Evolutionary conservation across 2,113 vertebrate species (phyloP).

Genomic region (Empidonax alnorum): DNA sequence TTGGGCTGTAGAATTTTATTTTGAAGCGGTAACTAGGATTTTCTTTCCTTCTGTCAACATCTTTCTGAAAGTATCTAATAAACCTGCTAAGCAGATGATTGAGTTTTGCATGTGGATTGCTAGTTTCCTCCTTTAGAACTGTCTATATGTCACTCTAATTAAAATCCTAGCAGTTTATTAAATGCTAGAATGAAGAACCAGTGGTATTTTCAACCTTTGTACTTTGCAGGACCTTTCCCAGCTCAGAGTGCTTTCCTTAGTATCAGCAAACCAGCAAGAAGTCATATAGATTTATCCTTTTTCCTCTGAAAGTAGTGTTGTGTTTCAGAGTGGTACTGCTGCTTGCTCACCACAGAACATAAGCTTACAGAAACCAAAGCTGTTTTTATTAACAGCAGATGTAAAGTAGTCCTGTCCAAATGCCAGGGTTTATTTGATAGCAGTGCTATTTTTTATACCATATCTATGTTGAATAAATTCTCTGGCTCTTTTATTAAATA

Average conservation of each 20-base stretch:
- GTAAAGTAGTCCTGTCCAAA: conserved; percentile 62
- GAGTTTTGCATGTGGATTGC: neutral
- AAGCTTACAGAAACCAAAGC: conserved; percentile 44
- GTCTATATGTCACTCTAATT: neutral
- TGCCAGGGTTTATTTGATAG: conserved; percentile 60
- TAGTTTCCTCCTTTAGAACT: conserved; percentile 15
- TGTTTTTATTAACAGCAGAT: conserved; percentile 67
- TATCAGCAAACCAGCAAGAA: conserved; percentile 20
- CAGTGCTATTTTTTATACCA: conserved; percentile 50
- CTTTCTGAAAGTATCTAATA: conserved; percentile 24
- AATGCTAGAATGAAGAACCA: conserved; percentile 7
- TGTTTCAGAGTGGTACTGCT: neutral
- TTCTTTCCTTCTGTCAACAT: neutral
- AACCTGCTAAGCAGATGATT: conserved; percentile 1
- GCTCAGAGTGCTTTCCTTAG: conserved; percentile 19
- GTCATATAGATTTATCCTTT: neutral
- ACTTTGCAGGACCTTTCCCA: conserved; percentile 7
- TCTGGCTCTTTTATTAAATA: neutral
- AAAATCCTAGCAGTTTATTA: conserved; percentile 31
- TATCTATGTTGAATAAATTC: neutral
- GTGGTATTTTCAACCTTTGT: conserved; percentile 3
- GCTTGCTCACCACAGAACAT: neutral
- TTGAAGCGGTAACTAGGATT: neutral
- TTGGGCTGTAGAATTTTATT: neutral
- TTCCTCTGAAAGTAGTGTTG: neutral